Evolutionary conservation across 2,797 vertebrate species (phyloP).

Genomic region (Aldrovandia affinis): DNA sequence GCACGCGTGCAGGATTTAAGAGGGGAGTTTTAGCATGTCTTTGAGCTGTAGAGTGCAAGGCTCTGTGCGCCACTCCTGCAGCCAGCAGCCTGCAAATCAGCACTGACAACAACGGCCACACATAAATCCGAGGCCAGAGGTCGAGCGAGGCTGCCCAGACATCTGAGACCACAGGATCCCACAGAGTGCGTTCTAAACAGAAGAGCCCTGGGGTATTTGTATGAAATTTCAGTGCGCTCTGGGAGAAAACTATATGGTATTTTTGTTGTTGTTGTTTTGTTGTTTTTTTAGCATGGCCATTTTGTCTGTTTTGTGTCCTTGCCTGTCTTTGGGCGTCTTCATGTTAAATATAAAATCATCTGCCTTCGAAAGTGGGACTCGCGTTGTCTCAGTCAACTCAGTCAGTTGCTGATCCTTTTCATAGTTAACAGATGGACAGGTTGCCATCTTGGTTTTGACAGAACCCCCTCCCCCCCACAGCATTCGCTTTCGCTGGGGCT

Average conservation of each 20-base stretch:
- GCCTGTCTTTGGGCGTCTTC: constrained; percentile 2
- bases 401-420: constrained; percentile 29
- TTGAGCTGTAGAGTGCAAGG: too few species aligned
- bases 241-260: background rate
- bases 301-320: constrained; percentile 3
- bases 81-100: too few species aligned
- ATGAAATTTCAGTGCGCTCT: background rate
- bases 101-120: background rate
- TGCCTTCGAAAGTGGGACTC: background rate
- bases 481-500: constrained; percentile 35
- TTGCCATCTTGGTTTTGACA: constrained; percentile 26
- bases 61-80: too few species aligned
- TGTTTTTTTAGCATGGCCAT: background rate
- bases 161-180: background rate
- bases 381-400: too few species aligned
- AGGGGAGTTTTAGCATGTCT: too few species aligned
- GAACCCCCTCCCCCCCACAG: constrained; percentile 19
- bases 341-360: constrained; percentile 26
- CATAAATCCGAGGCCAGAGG: constrained; percentile 1
- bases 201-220: constrained; percentile 14
- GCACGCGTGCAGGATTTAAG: background rate
- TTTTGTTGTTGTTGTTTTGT: constrained; percentile 9
- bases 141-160: constrained; percentile 17
- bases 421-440: too few species aligned
- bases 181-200: constrained; percentile 9